A percentile compares a stretch with the other conserved stretches of the same genome.
Conservation (phyloP, 1,140 invertebrate genomes). For the Ridgeia piscesae region DNA sequence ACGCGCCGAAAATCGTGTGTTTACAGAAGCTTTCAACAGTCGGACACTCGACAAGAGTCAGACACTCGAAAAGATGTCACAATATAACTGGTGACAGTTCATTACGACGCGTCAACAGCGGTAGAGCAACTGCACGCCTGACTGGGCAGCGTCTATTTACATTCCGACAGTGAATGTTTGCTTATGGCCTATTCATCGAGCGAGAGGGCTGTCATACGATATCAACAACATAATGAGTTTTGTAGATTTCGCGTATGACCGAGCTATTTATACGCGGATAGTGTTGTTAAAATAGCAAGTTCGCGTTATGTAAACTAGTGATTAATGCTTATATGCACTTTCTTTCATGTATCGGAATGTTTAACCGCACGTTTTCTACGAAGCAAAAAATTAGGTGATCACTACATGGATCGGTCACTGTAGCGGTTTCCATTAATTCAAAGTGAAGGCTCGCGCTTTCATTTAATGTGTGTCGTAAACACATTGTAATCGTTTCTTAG, state of each 20-base stretch:
- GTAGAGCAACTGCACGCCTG: background rate
- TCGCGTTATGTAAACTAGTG: background rate
- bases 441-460: too few relatives aligned
- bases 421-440: too few relatives aligned
- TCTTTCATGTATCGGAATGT: background rate
- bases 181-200: background rate
- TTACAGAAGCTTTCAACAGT: background rate
- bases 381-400: background rate
- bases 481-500: background rate
- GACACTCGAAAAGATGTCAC: background rate
- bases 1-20: background rate
- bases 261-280: background rate
- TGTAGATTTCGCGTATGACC: background rate
- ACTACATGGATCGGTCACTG: background rate
- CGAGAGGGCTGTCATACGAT: background rate
- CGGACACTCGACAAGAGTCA: background rate
- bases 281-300: background rate
- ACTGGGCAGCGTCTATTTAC: background rate
- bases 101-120: background rate
- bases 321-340: background rate
- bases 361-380: background rate
- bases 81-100: background rate
- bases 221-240: background rate
- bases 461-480: background rate
- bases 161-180: background rate